Conservation (phyloP, 1,140 invertebrate species). For the Camponotus pennsylvanicus region DNA sequence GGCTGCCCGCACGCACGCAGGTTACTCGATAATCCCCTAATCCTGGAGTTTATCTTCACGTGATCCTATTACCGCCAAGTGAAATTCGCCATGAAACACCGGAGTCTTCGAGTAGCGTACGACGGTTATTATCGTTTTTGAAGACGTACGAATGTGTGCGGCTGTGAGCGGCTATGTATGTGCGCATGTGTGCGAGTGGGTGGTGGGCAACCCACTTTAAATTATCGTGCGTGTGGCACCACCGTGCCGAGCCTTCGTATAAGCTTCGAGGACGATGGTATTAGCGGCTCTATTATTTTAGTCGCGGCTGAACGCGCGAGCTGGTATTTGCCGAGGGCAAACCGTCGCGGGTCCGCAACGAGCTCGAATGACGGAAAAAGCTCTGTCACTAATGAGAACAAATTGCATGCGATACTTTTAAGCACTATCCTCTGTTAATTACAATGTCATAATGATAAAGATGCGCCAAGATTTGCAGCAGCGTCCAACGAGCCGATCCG, state of each 20-base stretch:
- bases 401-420: conserved; percentile 40
- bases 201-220: neutral
- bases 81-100: conserved; percentile 56
- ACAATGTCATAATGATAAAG: conserved; percentile 29
- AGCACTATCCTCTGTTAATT: conserved; percentile 39
- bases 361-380: conserved; percentile 13
- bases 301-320: conserved; percentile 4
- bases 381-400: conserved; percentile 51
- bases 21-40: conserved; percentile 75
- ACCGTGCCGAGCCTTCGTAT: neutral
- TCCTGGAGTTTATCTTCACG: conserved; percentile 75
- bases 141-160: neutral
- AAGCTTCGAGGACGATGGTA: conserved; percentile 22
- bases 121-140: conserved; percentile 48
- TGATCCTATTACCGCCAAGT: conserved; percentile 71
- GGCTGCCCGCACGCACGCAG: conserved; percentile 65
- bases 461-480: conserved; percentile 35
- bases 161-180: no score
- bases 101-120: conserved; percentile 33
- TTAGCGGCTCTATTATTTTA: conserved; percentile 60
- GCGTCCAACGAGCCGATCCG: conserved; percentile 11
- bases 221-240: conserved; percentile 24
- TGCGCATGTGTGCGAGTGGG: no score
- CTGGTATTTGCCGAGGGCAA: conserved; percentile 31
- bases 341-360: neutral